Percentiles rank a stretch among this genome's conserved stretches.
These are phyloP conservation scores for Lordiphosa andalusiaca DNA, from an alignment of 2,888 invertebrate genomes.

Conservation along the genomic window DNA sequence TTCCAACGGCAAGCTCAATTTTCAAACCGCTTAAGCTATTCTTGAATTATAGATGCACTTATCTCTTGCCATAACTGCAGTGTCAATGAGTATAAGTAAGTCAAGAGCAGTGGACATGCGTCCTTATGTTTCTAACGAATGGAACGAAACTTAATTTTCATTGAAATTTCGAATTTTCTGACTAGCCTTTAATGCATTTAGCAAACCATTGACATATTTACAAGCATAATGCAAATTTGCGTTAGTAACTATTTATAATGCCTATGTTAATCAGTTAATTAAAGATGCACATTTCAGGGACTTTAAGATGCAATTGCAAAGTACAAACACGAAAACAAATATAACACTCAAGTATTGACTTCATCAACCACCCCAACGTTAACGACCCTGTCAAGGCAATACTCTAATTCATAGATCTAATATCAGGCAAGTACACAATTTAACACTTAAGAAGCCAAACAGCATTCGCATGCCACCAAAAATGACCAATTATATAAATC, in stretches of 20 bases:
- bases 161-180: too few relatives aligned
- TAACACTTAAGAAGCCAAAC: constrained; percentile 17
- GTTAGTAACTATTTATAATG: constrained; percentile 20
- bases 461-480: constrained; percentile 28
- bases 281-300: constrained; percentile 16
- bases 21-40: too few relatives aligned
- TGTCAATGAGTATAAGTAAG: too few relatives aligned
- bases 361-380: constrained; percentile 20
- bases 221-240: not conserved
- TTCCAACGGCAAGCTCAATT: too few relatives aligned
- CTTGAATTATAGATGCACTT: too few relatives aligned
- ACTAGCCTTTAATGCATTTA: too few relatives aligned
- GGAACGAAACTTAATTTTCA: too few relatives aligned
- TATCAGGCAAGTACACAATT: constrained; percentile 25
- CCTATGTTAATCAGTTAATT: constrained; percentile 32
- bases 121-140: too few relatives aligned
- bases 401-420: constrained; percentile 20
- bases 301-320: constrained; percentile 8
- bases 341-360: constrained; percentile 26
- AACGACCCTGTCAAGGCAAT: constrained; percentile 57
- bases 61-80: too few relatives aligned
- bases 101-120: too few relatives aligned
- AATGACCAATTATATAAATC: constrained; percentile 27
- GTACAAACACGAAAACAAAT: constrained; percentile 8
- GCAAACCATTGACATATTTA: not conserved